These are phyloP conservation scores for Diplolepis rosae DNA, from an alignment of 2,888 invertebrate species.

Conservation along the genomic window DNA sequence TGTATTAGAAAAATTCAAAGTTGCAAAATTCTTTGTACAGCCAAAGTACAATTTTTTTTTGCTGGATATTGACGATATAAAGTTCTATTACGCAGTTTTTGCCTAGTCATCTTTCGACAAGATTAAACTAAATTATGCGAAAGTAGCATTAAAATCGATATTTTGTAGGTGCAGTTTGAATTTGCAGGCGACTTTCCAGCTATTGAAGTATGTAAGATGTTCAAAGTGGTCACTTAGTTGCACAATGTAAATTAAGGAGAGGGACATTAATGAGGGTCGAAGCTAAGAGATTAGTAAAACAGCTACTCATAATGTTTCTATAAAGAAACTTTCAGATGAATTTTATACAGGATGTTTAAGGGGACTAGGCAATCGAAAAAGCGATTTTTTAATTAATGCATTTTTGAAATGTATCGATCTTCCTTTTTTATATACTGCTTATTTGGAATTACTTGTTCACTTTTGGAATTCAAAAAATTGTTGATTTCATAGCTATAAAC, in stretches of 20 bases:
- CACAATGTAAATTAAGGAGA: constrained; percentile 19
- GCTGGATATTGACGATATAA: too few relatives aligned
- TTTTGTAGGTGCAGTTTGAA: constrained; percentile 11
- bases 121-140: background rate
- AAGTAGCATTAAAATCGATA: background rate
- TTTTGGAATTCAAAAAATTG: too few relatives aligned
- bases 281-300: constrained; percentile 24
- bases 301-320: constrained; percentile 10
- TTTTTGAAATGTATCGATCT: too few relatives aligned
- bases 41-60: background rate
- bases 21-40: too few relatives aligned
- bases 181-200: background rate
- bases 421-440: too few relatives aligned
- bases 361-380: too few relatives aligned
- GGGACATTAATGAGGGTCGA: constrained; percentile 19
- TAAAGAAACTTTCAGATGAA: constrained; percentile 13
- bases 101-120: background rate
- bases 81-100: too few relatives aligned
- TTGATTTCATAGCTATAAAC: too few relatives aligned
- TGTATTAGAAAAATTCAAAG: too few relatives aligned
- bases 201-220: constrained; percentile 7
- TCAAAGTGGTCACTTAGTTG: constrained; percentile 14
- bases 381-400: too few relatives aligned
- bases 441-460: too few relatives aligned
- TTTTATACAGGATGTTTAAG: constrained; percentile 19